phyloP scores from a whole-genome alignment of 2,888 invertebrate species.

The Pedicia rivosa region DNA sequence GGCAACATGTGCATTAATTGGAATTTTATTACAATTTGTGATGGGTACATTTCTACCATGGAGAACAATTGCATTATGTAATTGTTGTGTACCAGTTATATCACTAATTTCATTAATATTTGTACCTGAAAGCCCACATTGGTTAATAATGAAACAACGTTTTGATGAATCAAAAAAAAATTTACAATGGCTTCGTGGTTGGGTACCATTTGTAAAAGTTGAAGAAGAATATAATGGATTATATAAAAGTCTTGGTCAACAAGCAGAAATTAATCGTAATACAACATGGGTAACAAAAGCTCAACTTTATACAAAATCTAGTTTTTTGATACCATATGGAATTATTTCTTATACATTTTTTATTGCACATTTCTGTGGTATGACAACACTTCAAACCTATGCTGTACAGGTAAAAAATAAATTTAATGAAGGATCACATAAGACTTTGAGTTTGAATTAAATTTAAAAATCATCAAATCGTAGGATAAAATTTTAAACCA shows the following conservation, averaged over 20 bases:
- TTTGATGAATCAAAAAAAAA: slow-evolving; percentile 48
- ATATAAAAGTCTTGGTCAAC: slow-evolving; percentile 24
- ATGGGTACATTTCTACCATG: slow-evolving; percentile 53
- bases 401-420: slow-evolving; percentile 44
- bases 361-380: slow-evolving; percentile 58
- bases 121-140: slow-evolving; percentile 69
- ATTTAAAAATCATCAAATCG: too few relatives aligned
- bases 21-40: slow-evolving; percentile 59
- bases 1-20: slow-evolving; percentile 57
- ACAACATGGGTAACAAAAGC: slow-evolving; percentile 19
- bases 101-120: slow-evolving; percentile 48
- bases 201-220: slow-evolving; percentile 40
- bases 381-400: slow-evolving; percentile 55
- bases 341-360: slow-evolving; percentile 52
- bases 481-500: too few relatives aligned
- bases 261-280: slow-evolving; percentile 14
- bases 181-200: slow-evolving; percentile 65
- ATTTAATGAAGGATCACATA: neutral
- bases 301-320: slow-evolving; percentile 39
- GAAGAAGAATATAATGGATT: slow-evolving; percentile 24
- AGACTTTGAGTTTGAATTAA: neutral
- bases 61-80: slow-evolving; percentile 53
- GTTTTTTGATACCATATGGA: slow-evolving; percentile 50
- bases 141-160: slow-evolving; percentile 54
- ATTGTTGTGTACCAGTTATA: slow-evolving; percentile 44